Evolutionary conservation across 2,797 vertebrate genomes (phyloP), one percentile per base, ranked within the genome.

Genomic region (Brotula barbata): DNA sequence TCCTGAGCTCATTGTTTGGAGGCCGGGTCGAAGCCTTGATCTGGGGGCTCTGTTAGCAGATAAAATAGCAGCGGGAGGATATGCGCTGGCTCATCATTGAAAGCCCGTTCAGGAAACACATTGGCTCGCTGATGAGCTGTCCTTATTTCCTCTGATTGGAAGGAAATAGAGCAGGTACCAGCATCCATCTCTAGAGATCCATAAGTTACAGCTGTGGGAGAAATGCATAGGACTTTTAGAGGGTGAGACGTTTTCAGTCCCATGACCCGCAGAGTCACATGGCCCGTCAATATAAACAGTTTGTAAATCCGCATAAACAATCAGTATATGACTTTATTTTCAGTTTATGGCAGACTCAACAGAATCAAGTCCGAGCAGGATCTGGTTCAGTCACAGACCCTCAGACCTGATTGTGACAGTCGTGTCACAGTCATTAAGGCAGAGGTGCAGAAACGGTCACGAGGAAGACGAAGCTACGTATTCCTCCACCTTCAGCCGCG

Each of bases 1-100:
- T 87, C 85, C 84, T 71, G 61, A 80, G 64, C 42, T 79, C 75
- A 85, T 90, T 90, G 89, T 90, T 83, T 37, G 17, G 47, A 33
- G 61, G 82, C 75, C 59, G 82, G 82, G 85, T 74, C 58, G 8
- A 77, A 75, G 53, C 80, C 84, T 82, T 89, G 80, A 88, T 84
- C 83, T 75, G 76, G 71, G 70, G 71, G 70, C 81, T 82, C 65
- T 42, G 80, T 75, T 71, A 84, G 51, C 78, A 88, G 89, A 92
- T 90, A 79, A 87, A 72, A 85, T 80, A 34, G 21, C 72, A 74
- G 17, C 58, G 78, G 71, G 42, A 76, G 79, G 83, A 89, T 73
- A 76, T 75, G 69, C 71, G 82, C 80, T 85, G 75, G 72, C 78
- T 77, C 64, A 77, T 77, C 60, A 80, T 43, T 81, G 68, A 73